Evolutionary conservation across 2,113 vertebrate genomes (phyloP).

Genomic region (Sceloporus tristichus): DNA sequence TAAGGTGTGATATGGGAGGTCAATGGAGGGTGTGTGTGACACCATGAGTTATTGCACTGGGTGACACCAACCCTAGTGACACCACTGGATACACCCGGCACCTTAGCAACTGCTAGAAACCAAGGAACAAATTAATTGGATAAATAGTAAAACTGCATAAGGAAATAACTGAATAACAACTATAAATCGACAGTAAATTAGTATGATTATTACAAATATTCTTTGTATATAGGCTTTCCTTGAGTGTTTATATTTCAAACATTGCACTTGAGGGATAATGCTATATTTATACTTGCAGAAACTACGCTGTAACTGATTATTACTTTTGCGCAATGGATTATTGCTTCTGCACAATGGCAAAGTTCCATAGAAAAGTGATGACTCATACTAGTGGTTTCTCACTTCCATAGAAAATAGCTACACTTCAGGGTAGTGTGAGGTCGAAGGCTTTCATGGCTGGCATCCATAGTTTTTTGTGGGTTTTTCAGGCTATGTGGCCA

Average conservation of each 20-base stretch:
- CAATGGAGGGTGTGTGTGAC: no score
- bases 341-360: background rate
- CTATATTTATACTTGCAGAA: background rate
- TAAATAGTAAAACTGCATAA: background rate
- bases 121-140: background rate
- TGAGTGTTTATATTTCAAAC: background rate
- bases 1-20: no score
- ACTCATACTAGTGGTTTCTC: no score
- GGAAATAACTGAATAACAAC: background rate
- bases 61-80: no score
- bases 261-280: background rate
- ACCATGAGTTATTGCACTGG: no score
- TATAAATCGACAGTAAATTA: constrained; percentile 16
- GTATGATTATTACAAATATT: background rate
- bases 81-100: no score
- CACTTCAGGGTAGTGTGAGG: no score
- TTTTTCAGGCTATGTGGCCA: no score
- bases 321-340: background rate
- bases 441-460: no score
- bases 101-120: no score
- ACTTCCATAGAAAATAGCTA: no score
- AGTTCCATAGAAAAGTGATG: background rate
- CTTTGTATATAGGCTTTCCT: background rate
- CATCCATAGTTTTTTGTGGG: no score
- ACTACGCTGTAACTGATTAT: background rate